Percentiles rank a stretch among this genome's conserved stretches.
Conservation (phyloP, 2,888 invertebrate genomes). For the Acanthosepion lycidas region DNA sequence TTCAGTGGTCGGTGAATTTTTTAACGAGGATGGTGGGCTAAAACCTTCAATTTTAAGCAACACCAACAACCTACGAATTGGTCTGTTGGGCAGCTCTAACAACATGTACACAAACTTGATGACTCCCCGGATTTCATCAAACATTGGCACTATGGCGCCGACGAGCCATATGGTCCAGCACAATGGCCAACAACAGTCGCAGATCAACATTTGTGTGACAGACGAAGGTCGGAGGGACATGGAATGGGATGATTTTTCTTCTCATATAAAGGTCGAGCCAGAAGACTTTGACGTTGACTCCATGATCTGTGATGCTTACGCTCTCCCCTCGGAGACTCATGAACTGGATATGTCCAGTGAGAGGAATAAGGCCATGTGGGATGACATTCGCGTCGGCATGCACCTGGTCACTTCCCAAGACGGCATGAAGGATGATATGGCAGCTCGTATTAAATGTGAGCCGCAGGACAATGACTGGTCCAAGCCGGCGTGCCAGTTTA, state of each 20-base stretch:
- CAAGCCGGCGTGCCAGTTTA: slow-evolving; percentile 66
- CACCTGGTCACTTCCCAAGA: slow-evolving; percentile 60
- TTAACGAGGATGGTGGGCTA: slow-evolving; percentile 71
- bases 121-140: background rate
- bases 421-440: slow-evolving; percentile 53
- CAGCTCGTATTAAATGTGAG: slow-evolving; percentile 64
- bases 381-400: slow-evolving; percentile 67
- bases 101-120: background rate
- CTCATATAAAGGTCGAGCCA: slow-evolving; percentile 55
- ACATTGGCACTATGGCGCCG: slow-evolving; percentile 52
- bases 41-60: slow-evolving; percentile 46
- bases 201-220: slow-evolving; percentile 34
- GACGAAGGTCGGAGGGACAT: slow-evolving; percentile 55
- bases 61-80: slow-evolving; percentile 44
- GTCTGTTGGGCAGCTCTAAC: background rate
- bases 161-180: slow-evolving; percentile 54
- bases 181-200: background rate
- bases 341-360: background rate
- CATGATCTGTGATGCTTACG: slow-evolving; percentile 48
- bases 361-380: slow-evolving; percentile 60
- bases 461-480: slow-evolving; percentile 59
- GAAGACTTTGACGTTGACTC: slow-evolving; percentile 54
- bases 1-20: slow-evolving; percentile 82
- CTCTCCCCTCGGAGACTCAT: slow-evolving; percentile 48
- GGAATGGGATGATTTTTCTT: slow-evolving; percentile 33